Percentiles rank a stretch among this genome's conserved stretches.
phyloP scores from a whole-genome alignment of 1,140 invertebrate species.

The Bombus turneri region DNA sequence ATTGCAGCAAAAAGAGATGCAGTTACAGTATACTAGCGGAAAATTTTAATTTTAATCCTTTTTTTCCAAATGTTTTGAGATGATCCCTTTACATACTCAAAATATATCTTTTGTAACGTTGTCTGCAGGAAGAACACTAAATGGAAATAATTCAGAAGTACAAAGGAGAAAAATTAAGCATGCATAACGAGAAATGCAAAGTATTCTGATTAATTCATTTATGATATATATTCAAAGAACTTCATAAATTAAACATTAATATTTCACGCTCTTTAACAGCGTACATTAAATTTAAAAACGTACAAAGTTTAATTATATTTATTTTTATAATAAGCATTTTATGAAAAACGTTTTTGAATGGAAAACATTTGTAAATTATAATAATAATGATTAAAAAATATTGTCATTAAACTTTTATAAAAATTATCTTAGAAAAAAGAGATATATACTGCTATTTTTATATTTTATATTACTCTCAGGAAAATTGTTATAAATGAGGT shows the following conservation, averaged over 20 bases:
- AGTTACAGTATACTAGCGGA: background rate
- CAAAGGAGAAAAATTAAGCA: background rate
- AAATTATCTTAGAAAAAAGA: background rate
- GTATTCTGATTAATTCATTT: background rate
- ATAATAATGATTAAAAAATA: background rate
- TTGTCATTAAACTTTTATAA: background rate
- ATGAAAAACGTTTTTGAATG: slow-evolving; percentile 12
- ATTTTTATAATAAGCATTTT: slow-evolving; percentile 33
- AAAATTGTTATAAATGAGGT: slow-evolving; percentile 5
- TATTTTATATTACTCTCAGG: background rate
- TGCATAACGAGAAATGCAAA: slow-evolving; percentile 14
- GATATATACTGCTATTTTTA: slow-evolving; percentile 4
- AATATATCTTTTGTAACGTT: background rate
- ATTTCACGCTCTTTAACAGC: slow-evolving; percentile 3
- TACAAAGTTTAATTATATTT: background rate
- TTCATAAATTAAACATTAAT: slow-evolving; percentile 2
- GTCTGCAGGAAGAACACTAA: slow-evolving; percentile 17
- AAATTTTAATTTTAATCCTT: background rate
- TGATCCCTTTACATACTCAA: slow-evolving; percentile 36
- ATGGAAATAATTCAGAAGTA: background rate
- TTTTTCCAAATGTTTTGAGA: slow-evolving; percentile 28
- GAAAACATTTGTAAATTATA: slow-evolving; percentile 10
- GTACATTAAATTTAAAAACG: background rate
- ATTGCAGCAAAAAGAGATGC: slow-evolving; percentile 30
- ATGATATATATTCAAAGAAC: background rate